Evolutionary conservation across 2,113 vertebrate genomes (phyloP), one percentile per base, ranked within the genome.

Genomic region (Daboia siamensis): DNA sequence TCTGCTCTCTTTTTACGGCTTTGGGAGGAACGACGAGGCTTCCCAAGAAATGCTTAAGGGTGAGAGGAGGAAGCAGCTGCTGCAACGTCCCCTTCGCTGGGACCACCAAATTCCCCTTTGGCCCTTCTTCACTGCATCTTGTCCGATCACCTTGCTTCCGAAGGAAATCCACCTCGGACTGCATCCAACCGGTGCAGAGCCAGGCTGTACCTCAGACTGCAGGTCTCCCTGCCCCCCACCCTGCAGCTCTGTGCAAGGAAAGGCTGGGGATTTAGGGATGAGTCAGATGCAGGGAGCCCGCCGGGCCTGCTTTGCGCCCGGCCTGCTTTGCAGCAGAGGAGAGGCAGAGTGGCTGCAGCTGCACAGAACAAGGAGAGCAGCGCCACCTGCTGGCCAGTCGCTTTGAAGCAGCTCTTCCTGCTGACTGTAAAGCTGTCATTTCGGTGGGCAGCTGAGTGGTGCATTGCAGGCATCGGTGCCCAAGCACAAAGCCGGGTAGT

Each of bases 401-500:
- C 87, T 90, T 1, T 0, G 0, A 0, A 7, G 17, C 69, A 0
- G 46, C 69, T 24, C 23, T 29, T 11, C 48, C 46, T 20, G 29
- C 86, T 44, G 51, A 44, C 93, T 0, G 1, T 46, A 84, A 52
- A 90, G 61, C 52, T 4, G 5, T 21, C 90, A 12, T 56, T 74
- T 64, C 15, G 0, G 61, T 59, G 55, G 90, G 56, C 5, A 74
- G 64, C 74, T 0, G 29, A 15, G 23, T 92, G 94, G 95, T 94
- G 95, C 96, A 89, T 91, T 94, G 95, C 96, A 24, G 93, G 87
- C 91, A 91, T 61, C n/a, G 2, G 9, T 39, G 69, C 92, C 91
- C 74, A 51, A 15, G 64, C 94, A 21, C 93, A 39, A 26, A 46
- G 1, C 13, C 0, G 91, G 39, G 24, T 23, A 48, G 90, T 26